phyloP scores from a whole-genome alignment of 2,888 invertebrate species.

The Acanthosepion pharaonis region DNA sequence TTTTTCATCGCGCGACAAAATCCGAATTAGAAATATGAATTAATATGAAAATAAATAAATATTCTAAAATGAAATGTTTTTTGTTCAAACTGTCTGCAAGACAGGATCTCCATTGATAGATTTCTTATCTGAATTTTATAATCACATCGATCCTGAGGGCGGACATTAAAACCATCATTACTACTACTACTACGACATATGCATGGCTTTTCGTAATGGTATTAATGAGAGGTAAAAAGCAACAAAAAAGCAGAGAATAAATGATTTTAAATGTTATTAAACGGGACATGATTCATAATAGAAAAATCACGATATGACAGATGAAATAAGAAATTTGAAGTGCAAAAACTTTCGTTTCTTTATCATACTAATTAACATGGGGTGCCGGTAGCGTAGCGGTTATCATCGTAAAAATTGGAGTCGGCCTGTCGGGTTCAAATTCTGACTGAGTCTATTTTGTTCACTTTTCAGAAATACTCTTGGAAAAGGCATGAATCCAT shows the following conservation, averaged over 20 bases:
- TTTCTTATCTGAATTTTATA: background rate
- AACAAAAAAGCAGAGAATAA: background rate
- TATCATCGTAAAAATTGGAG: no score
- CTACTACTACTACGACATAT: background rate
- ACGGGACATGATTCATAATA: background rate
- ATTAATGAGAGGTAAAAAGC: background rate
- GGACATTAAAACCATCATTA: background rate
- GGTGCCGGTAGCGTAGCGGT: no score
- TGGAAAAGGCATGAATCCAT: no score
- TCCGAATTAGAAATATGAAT: background rate
- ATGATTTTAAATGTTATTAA: background rate
- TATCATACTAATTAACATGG: no score
- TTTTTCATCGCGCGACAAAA: background rate
- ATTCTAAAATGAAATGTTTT: background rate
- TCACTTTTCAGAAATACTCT: no score
- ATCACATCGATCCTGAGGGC: background rate
- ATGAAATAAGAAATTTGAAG: background rate
- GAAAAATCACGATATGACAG: background rate
- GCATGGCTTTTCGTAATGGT: background rate
- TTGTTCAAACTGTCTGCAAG: constrained; percentile 13
- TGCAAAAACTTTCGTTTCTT: background rate
- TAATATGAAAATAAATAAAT: constrained; percentile 21
- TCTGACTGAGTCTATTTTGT: no score
- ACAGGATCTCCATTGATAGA: background rate
- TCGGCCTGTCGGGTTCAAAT: no score